Conservation (phyloP, 2,888 invertebrate species). For the Ectemnius lituratus region DNA sequence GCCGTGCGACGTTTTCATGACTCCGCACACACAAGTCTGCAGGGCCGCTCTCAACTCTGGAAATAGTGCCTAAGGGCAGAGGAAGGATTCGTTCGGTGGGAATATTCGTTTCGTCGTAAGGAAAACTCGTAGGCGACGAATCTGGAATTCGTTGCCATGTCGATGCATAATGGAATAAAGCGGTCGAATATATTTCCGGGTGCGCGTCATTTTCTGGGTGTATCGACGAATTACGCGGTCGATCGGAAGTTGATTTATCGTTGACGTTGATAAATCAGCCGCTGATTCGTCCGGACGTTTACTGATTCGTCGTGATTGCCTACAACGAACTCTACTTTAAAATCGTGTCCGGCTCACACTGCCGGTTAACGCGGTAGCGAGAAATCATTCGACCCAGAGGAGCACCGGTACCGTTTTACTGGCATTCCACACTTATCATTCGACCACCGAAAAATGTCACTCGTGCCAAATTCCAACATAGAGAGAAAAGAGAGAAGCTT, state of each 20-base stretch:
- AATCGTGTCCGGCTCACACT: background rate
- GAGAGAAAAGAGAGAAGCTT: too few relatives aligned
- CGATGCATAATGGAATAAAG: background rate
- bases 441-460: too few relatives aligned
- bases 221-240: background rate
- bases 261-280: background rate
- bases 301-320: slow-evolving; percentile 2
- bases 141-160: background rate
- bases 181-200: background rate
- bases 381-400: background rate
- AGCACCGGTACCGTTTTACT: too few relatives aligned
- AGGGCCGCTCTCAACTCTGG: too few relatives aligned
- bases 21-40: too few relatives aligned
- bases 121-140: too few relatives aligned
- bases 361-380: background rate
- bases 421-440: too few relatives aligned
- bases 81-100: too few relatives aligned
- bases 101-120: too few relatives aligned
- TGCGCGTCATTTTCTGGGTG: background rate
- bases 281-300: background rate
- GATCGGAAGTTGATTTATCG: slow-evolving; percentile 8
- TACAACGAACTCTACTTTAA: slow-evolving; percentile 1
- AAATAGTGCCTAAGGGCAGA: too few relatives aligned
- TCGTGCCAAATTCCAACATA: too few relatives aligned
- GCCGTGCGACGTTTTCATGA: too few relatives aligned